These are phyloP conservation scores for Macropodus opercularis DNA, from an alignment of 2,797 vertebrate genomes.

Conservation along the genomic window DNA sequence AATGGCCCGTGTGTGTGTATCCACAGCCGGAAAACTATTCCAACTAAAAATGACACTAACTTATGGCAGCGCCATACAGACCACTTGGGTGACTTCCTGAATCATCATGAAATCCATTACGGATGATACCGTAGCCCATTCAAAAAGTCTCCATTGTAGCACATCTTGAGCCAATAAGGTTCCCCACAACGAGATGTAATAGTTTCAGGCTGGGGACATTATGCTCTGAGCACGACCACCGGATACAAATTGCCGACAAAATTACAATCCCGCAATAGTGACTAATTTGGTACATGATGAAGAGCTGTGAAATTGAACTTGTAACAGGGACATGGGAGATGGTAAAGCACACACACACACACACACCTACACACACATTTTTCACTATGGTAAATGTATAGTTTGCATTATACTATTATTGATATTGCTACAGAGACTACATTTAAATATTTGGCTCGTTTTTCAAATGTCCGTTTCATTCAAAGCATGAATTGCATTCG, in stretches of 20 bases:
- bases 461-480: neutral
- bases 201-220: slow-evolving; percentile 64
- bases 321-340: slow-evolving; percentile 10
- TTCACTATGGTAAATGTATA: neutral
- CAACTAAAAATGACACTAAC: slow-evolving; percentile 37
- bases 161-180: slow-evolving; percentile 69
- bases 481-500: neutral
- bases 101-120: slow-evolving; percentile 55
- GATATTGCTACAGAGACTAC: neutral
- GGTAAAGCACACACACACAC: slow-evolving; percentile 2
- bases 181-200: slow-evolving; percentile 50
- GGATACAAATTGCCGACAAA: slow-evolving; percentile 59
- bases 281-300: slow-evolving; percentile 46
- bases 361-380: neutral
- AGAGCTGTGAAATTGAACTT: slow-evolving; percentile 29
- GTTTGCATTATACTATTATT: neutral
- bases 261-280: slow-evolving; percentile 40
- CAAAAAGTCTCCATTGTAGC: slow-evolving; percentile 51
- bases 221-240: slow-evolving; percentile 37
- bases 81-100: slow-evolving; percentile 50
- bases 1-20: slow-evolving; percentile 5
- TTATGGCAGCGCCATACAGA: slow-evolving; percentile 28
- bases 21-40: slow-evolving; percentile 8
- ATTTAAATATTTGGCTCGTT: neutral
- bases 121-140: slow-evolving; percentile 48